Evolutionary conservation across 2,888 invertebrate genomes (phyloP).

Genomic region (Drosophila villosipedis): DNA sequence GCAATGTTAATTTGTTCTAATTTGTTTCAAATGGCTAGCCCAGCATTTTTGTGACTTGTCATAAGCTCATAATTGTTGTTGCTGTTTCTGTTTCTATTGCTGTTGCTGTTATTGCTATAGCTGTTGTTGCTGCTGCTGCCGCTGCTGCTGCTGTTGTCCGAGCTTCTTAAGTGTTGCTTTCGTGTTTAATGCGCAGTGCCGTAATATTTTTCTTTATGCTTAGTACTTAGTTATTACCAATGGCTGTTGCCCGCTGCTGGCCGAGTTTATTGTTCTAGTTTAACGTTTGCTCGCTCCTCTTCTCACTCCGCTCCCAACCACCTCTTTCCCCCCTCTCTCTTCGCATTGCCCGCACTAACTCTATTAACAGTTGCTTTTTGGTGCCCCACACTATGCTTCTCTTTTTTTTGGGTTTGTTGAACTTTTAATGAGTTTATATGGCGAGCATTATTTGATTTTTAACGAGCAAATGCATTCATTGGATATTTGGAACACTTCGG

Average conservation of each 20-base stretch:
- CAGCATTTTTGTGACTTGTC: slow-evolving; percentile 55
- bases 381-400: slow-evolving; percentile 29
- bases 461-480: slow-evolving; percentile 48
- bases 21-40: slow-evolving; percentile 48
- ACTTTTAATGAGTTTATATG: slow-evolving; percentile 75
- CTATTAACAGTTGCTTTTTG: slow-evolving; percentile 64
- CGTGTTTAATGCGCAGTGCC: slow-evolving; percentile 70
- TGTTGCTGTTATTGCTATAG: slow-evolving; percentile 12
- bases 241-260: slow-evolving; percentile 41
- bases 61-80: slow-evolving; percentile 38
- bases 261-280: slow-evolving; percentile 76
- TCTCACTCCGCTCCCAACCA: background rate
- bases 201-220: slow-evolving; percentile 69
- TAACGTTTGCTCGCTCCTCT: slow-evolving; percentile 14
- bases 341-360: slow-evolving; percentile 21
- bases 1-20: slow-evolving; percentile 52
- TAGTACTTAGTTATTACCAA: slow-evolving; percentile 57
- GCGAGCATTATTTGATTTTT: slow-evolving; percentile 62
- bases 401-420: slow-evolving; percentile 62
- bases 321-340: background rate
- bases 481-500: slow-evolving; percentile 8
- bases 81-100: slow-evolving; percentile 7
- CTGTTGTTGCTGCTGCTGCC: background rate
- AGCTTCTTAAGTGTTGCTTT: slow-evolving; percentile 30
- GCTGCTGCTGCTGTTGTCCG: slow-evolving; percentile 23